Evolutionary conservation across 2,888 invertebrate species (phyloP), one percentile per base, ranked within the genome.

Genomic region (Amblyjoppa fuscipennis): DNA sequence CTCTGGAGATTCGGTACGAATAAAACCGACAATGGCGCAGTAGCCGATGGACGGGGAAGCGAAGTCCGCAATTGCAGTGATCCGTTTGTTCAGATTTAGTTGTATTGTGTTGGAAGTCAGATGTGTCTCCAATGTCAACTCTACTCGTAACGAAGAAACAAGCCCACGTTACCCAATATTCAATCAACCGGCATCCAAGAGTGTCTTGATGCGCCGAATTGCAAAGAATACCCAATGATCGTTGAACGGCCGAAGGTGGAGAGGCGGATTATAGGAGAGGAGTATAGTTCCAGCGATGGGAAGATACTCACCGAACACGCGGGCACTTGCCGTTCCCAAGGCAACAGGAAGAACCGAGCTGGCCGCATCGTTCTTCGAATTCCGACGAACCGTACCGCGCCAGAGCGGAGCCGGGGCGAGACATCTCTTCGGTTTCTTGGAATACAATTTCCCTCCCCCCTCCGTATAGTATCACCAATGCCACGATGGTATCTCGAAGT

Each of bases 291-390:
- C 51, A 38, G 51, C 28, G 51, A 51, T 64, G n/a, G 64, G 71
- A 85, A 76, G 71, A 84, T 74, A 77, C 77, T 64, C 53, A 59
- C 59, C 56, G 80, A 71, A 56, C 64, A 45, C 45, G 4, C 70
- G 49, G 38, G 16, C 64, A 16, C 53, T 66, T 61, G 28, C 74
- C 77, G 73, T 51, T 78, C 75, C 45, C 75, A 69, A 81, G 84
- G 75, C 56, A 70, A 51, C 59, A 59, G 28, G 28, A 59, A 73
- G 28, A 20, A 25, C 34, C 80, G 41, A 77, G 76, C 68, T 84
- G 53, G 85, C 64, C 70, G 59, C 81, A 85, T 79, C 85, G 78
- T 85, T 85, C 78, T 85, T 82, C 81, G 85, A 71, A 82, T 85
- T 85, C 85, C 85, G 64, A 85, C 81, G 74, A 81, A 85, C 59